Evolutionary conservation across 2,797 vertebrate genomes (phyloP), one percentile per base, ranked within the genome.

Genomic region (Megaceryle alcyon): DNA sequence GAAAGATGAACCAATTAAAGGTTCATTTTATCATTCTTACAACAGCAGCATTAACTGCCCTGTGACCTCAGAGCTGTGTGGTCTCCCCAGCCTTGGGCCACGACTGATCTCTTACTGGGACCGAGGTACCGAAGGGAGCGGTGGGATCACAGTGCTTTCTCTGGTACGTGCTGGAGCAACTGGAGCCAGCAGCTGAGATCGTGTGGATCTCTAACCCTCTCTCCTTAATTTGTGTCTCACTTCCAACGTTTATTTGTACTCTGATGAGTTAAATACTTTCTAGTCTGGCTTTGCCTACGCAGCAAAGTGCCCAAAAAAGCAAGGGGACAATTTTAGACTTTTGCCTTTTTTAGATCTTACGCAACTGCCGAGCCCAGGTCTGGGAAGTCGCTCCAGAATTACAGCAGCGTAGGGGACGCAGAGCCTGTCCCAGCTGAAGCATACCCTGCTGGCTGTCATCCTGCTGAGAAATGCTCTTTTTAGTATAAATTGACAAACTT

Each of bases 1-100:
- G 22, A 66, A 64, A 85, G 69, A 94, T 85, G 44, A 92, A 85
- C 72, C 60, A 72, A 88, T 86, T 81, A 86, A 73, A 83, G 19
- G 33, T 71, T 89, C 53, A 22, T 37, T 87, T 73, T 35, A 20
- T 85, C 68, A 86, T 89, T 85, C 80, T 92, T 90, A 15, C 77
- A 85, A n/a, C 68, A 82, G 65, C 54, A 90, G 26, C 20, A 14
- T 44, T 84, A 70, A 80, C 92, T 43, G 53, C 15, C 7, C 3
- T 29, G 9, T 69, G 85, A 29, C 92, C 64, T 91, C 51, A n/a
- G 33, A 93, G 48, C 56, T 69, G 22, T 59, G 23, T 82, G 69
- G 35, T 82, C 44, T 82, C 76, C 46, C 65, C 39, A 48, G 31
- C 33, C 59, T 69, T 53, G 59, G 44, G 81, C 72, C 18, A 9